Percentiles rank a stretch among this genome's conserved stretches.
These are phyloP conservation scores for Listronotus oregonensis DNA, from an alignment of 1,140 invertebrate genomes.

Conservation along the genomic window DNA sequence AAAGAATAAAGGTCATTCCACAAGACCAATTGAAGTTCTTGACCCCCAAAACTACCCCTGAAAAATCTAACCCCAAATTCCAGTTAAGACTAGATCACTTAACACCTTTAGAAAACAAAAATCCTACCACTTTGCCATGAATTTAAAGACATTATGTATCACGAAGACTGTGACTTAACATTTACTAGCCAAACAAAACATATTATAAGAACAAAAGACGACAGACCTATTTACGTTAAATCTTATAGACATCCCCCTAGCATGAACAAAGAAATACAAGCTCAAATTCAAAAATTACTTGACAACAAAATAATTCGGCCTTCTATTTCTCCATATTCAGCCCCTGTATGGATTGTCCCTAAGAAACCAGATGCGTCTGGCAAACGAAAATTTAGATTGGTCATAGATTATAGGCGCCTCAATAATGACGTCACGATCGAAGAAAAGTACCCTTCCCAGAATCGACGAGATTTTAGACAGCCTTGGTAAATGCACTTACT, in stretches of 20 bases:
- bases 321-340: slow-evolving; percentile 46
- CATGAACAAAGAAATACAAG: slow-evolving; percentile 46
- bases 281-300: slow-evolving; percentile 46
- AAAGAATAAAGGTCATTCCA: slow-evolving; percentile 12
- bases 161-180: slow-evolving; percentile 14
- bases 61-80: background rate
- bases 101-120: background rate
- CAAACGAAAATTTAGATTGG: slow-evolving; percentile 52
- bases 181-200: slow-evolving; percentile 27
- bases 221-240: slow-evolving; percentile 26
- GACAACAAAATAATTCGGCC: slow-evolving; percentile 49
- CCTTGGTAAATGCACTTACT: slow-evolving; percentile 57
- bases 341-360: slow-evolving; percentile 49
- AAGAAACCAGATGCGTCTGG: slow-evolving; percentile 52
- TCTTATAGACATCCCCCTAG: slow-evolving; percentile 40
- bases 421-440: slow-evolving; percentile 56
- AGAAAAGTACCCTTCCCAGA: slow-evolving; percentile 61
- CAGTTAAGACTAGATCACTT: slow-evolving; percentile 6
- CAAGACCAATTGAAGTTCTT: slow-evolving; percentile 8
- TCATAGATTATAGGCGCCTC: slow-evolving; percentile 56
- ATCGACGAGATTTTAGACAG: slow-evolving; percentile 60
- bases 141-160: slow-evolving; percentile 15
- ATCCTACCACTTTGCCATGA: background rate
- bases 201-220: slow-evolving; percentile 6
- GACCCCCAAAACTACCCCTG: background rate